These are phyloP conservation scores for Macrosteles quadrilineatus DNA, from an alignment of 1,140 invertebrate species.

Conservation along the genomic window DNA sequence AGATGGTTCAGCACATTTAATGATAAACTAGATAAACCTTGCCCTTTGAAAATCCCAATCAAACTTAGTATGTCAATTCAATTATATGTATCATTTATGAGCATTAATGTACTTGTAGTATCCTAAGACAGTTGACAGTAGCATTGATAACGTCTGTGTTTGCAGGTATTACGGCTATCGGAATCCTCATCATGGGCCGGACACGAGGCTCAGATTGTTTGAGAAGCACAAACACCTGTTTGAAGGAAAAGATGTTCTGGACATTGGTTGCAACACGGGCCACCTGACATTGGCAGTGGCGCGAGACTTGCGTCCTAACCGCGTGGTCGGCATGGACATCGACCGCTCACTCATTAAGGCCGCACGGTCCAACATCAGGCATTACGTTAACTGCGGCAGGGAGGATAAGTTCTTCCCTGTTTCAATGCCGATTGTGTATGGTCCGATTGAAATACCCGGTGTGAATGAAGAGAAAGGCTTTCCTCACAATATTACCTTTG, in stretches of 20 bases:
- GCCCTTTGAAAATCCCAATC: no score
- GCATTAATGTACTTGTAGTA: no score
- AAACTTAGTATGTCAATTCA: no score
- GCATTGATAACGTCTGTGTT: no score
- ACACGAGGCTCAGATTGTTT: slow-evolving; percentile 81
- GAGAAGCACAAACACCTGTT: slow-evolving; percentile 80
- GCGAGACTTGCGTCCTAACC: slow-evolving; percentile 77
- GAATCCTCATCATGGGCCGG: slow-evolving; percentile 76
- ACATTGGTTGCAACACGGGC: slow-evolving; percentile 98
- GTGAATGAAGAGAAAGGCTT: slow-evolving; percentile 59
- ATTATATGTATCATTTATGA: no score
- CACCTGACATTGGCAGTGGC: slow-evolving; percentile 89
- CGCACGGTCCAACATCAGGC: slow-evolving; percentile 77
- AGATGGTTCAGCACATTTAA: no score
- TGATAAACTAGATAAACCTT: no score
- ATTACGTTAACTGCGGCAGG: slow-evolving; percentile 64
- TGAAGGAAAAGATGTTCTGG: slow-evolving; percentile 86
- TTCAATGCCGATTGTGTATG: slow-evolving; percentile 83
- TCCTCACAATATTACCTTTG: slow-evolving; percentile 84
- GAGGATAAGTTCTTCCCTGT: slow-evolving; percentile 64
- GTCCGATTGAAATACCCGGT: slow-evolving; percentile 69
- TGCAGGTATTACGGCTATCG: slow-evolving; percentile 91
- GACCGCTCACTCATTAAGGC: slow-evolving; percentile 63
- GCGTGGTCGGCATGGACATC: slow-evolving; percentile 94
- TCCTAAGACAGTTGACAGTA: no score